A percentile compares a stretch with the other conserved stretches of the same genome.
Evolutionary conservation across 2,113 vertebrate species (phyloP).

Genomic region (Sciurus niger): DNA sequence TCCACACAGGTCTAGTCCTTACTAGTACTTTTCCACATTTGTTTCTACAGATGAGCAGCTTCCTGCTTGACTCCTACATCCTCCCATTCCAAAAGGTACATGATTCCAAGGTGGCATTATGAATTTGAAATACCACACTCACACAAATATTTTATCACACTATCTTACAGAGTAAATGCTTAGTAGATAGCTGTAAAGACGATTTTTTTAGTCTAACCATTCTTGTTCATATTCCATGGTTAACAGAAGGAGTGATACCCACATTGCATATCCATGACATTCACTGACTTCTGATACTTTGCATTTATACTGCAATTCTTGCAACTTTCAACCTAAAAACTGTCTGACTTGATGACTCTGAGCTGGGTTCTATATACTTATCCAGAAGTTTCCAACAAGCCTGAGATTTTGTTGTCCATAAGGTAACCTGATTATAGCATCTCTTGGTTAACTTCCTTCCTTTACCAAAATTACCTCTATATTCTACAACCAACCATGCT

Average conservation of each 20-base stretch:
- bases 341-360: not conserved
- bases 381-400: not conserved
- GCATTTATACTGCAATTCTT: not conserved
- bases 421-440: not conserved
- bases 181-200: not conserved
- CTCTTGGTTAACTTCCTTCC: not conserved
- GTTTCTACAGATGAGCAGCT: not conserved
- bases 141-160: not conserved
- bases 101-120: not conserved
- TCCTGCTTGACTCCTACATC: not conserved
- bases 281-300: not conserved
- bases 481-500: not conserved
- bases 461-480: not conserved
- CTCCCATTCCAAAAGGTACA: not conserved
- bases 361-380: not conserved
- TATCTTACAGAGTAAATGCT: not conserved
- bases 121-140: not conserved
- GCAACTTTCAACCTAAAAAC: not conserved
- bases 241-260: not conserved
- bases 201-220: not conserved
- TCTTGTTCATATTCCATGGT: not conserved
- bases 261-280: not conserved
- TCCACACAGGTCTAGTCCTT: not conserved
- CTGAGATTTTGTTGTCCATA: not conserved
- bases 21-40: not conserved